Conservation (phyloP, 2,113 vertebrate species). For the Raja brachyura region DNA sequence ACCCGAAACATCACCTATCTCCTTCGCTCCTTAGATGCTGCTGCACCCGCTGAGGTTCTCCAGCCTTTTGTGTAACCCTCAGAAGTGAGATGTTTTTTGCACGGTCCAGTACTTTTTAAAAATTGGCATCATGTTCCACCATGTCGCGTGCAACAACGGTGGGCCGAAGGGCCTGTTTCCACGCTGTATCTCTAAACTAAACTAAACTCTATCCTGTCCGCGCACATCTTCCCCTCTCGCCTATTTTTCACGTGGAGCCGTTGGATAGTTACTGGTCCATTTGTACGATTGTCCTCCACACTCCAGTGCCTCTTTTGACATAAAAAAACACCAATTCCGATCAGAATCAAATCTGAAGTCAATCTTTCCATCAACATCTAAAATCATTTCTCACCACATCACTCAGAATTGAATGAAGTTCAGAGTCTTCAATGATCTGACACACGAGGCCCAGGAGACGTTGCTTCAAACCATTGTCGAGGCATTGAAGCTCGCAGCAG, state of each 20-base stretch:
- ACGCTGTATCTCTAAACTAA: too few relatives aligned
- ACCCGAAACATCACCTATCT: too few relatives aligned
- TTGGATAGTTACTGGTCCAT: neutral
- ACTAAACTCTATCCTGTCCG: neutral
- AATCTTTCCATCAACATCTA: neutral
- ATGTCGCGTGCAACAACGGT: too few relatives aligned
- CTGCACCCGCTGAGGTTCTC: too few relatives aligned
- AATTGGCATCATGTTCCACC: too few relatives aligned
- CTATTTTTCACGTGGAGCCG: neutral
- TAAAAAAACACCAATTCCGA: neutral
- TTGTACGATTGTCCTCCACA: neutral
- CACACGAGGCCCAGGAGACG: neutral
- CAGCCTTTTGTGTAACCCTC: too few relatives aligned
- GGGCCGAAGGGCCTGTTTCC: too few relatives aligned
- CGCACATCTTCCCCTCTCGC: neutral
- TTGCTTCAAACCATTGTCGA: neutral
- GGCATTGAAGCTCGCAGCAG: neutral
- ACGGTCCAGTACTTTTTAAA: too few relatives aligned
- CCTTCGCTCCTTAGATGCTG: too few relatives aligned
- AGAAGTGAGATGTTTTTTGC: too few relatives aligned
- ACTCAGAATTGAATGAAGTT: neutral
- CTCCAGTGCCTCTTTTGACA: neutral
- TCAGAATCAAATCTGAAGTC: neutral
- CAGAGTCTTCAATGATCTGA: constrained; percentile 2
- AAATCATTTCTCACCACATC: neutral